A percentile compares a stretch with the other conserved stretches of the same genome.
Evolutionary conservation across 2,888 invertebrate species (phyloP).

Genomic region (Schizotus pectinicornis): DNA sequence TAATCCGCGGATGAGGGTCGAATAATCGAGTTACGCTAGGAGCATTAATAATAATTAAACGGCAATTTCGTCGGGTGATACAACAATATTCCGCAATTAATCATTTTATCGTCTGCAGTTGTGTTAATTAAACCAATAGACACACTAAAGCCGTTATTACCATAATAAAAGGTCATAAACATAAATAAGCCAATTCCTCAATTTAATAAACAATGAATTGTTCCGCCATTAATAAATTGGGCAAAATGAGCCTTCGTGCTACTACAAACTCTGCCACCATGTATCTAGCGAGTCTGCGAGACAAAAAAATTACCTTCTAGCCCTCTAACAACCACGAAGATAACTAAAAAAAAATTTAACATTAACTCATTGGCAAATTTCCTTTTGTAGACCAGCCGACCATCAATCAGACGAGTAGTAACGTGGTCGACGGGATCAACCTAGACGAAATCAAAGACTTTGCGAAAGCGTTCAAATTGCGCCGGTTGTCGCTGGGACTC

Average conservation of each 20-base stretch:
- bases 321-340: too few species aligned
- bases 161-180: constrained; percentile 37
- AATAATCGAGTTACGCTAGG: constrained; percentile 54
- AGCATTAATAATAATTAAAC: constrained; percentile 49
- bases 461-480: constrained; percentile 94
- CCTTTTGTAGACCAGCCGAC: constrained; percentile 80
- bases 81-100: constrained; percentile 41
- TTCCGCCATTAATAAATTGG: constrained; percentile 6
- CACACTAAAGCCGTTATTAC: constrained; percentile 42
- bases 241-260: background rate
- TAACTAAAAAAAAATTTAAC: too few species aligned
- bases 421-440: constrained; percentile 95
- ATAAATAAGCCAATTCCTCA: constrained; percentile 40
- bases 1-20: constrained; percentile 53
- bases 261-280: too few species aligned
- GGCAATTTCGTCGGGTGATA: constrained; percentile 42
- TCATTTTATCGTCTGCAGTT: constrained; percentile 45
- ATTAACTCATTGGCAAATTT: background rate
- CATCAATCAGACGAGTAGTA: constrained; percentile 91
- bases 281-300: too few species aligned
- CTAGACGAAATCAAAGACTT: constrained; percentile 98
- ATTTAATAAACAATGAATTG: constrained; percentile 32
- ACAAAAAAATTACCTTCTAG: too few species aligned
- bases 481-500: constrained; percentile 89
- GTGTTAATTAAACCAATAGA: constrained; percentile 51